Evolutionary conservation across 2,888 invertebrate genomes (phyloP).

Genomic region (Steinernema hermaphroditum): DNA sequence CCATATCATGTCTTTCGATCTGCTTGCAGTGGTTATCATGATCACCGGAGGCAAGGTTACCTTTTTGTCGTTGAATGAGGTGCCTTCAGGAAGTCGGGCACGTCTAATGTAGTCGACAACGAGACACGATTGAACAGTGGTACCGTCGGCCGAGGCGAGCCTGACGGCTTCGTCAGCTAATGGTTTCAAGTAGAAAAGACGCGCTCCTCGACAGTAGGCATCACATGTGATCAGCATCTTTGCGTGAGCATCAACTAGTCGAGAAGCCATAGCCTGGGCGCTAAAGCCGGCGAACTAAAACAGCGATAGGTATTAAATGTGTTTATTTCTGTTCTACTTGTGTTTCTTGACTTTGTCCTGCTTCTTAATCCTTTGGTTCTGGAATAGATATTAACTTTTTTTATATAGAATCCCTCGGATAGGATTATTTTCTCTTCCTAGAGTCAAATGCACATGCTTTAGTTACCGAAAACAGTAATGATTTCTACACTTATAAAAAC

Average conservation of each 20-base stretch:
- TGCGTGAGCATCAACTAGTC: slow-evolving; percentile 82
- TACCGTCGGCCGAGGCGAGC: slow-evolving; percentile 39
- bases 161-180: slow-evolving; percentile 77
- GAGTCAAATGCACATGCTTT: too few species aligned
- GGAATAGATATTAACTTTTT: too few species aligned
- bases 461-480: too few species aligned
- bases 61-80: slow-evolving; percentile 77
- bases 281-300: slow-evolving; percentile 81
- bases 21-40: slow-evolving; percentile 30
- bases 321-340: too few species aligned
- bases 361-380: too few species aligned
- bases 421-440: too few species aligned
- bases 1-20: slow-evolving; percentile 71
- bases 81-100: slow-evolving; percentile 69
- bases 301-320: too few species aligned
- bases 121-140: background rate
- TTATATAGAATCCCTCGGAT: too few species aligned
- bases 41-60: background rate
- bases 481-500: too few species aligned
- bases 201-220: slow-evolving; percentile 91
- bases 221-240: slow-evolving; percentile 84
- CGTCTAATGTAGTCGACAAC: slow-evolving; percentile 34
- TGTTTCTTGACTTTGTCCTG: too few species aligned
- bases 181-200: slow-evolving; percentile 83
- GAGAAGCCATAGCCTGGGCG: slow-evolving; percentile 86